Evolutionary conservation across 1,140 invertebrate species (phyloP), one percentile per base, ranked within the genome.

Genomic region (Druon quercuslanigerum): DNA sequence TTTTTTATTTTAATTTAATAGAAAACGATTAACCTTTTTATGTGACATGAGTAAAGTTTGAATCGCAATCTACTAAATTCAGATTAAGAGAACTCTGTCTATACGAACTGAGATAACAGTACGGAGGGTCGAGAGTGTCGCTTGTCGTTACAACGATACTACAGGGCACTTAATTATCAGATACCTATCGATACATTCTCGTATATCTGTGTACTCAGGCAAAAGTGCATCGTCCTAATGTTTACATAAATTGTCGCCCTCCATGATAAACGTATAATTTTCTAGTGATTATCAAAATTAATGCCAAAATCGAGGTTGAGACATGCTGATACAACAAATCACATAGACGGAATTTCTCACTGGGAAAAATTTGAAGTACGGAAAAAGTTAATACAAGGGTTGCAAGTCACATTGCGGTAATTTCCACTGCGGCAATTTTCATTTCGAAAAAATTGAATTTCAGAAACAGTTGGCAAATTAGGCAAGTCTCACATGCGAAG

Each of bases 131-230:
- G 13, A n/a, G 60, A n/a, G 60, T 66, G 60, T 66, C 60, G 33
- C 20, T 66, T 66, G 16, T 33, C 57, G 57, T 66, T 66, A 66
- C 60, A 66, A 66, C 33, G 25, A 66, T 66, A 66, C 60, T 66
- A 40, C 60, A 66, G 33, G 14, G 33, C 33, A 16, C 60, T 40
- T 66, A 25, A 66, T 66, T 66, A 66, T 66, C 60, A 66, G 12
- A 66, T 46, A 66, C 25, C 60, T 25, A 66, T 66, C 13, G 25
- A 66, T 40, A 14, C 60, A 66, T 16, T 14, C 60, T 16, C 6
- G 60, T 40, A 40, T 40, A 40, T 66, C 40, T 66, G n/a, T 66
- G 13, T 66, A 66, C 57, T 9, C 20, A 33, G 20, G 14, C 56
- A 66, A 66, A 66, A 66, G 33, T 66, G n/a, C 60, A 66, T 40